phyloP scores from a whole-genome alignment of 2,888 invertebrate genomes.

The Notodonta ziczac region DNA sequence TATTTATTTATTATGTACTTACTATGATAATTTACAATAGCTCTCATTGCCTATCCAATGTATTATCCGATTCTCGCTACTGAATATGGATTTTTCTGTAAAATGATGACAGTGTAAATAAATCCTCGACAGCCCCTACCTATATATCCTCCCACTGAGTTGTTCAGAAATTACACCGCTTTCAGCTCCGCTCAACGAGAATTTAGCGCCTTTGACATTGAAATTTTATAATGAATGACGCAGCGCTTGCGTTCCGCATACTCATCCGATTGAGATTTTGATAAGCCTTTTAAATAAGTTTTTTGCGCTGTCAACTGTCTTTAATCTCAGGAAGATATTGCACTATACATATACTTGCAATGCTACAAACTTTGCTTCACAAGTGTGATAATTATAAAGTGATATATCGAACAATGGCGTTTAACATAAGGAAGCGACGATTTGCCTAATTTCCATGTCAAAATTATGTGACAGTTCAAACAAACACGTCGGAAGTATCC shows the following conservation, averaged over 20 bases:
- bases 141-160: neutral
- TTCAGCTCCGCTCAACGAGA: neutral
- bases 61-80: too few relatives aligned
- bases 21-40: too few relatives aligned
- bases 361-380: too few relatives aligned
- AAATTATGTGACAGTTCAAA: neutral
- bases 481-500: neutral
- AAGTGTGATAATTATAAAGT: too few relatives aligned
- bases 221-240: slow-evolving; percentile 24
- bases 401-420: neutral
- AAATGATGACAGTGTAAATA: neutral
- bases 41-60: too few relatives aligned
- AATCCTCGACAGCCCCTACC: neutral
- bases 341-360: neutral
- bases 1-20: too few relatives aligned
- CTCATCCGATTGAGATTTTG: slow-evolving; percentile 19
- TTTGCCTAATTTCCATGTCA: neutral
- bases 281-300: slow-evolving; percentile 9
- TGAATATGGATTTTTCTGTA: neutral
- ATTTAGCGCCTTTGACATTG: slow-evolving; percentile 20
- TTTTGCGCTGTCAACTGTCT: slow-evolving; percentile 13
- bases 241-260: slow-evolving; percentile 11
- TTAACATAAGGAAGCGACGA: neutral
- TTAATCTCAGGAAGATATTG: neutral
- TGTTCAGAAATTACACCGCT: neutral